A percentile compares a stretch with the other conserved stretches of the same genome.
These are phyloP conservation scores for Macrotrachela quadricornifera DNA, from an alignment of 1,140 invertebrate genomes.

Conservation along the genomic window DNA sequence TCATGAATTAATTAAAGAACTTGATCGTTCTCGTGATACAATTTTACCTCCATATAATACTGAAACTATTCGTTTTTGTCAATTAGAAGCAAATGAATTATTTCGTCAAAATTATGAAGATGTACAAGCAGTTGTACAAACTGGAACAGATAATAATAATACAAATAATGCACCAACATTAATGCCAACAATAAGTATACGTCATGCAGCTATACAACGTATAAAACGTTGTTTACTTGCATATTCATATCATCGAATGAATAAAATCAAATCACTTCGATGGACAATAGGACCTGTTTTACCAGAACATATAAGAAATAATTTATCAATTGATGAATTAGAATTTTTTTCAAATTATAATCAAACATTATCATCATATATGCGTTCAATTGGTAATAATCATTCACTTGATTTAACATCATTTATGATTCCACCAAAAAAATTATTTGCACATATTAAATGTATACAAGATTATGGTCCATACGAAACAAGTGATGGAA, in stretches of 20 bases:
- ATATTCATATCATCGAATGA: slow-evolving; percentile 60
- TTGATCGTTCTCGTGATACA: background rate
- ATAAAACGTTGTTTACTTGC: slow-evolving; percentile 70
- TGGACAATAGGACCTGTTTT: slow-evolving; percentile 81
- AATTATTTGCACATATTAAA: slow-evolving; percentile 46
- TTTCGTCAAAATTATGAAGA: slow-evolving; percentile 50
- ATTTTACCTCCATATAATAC: slow-evolving; percentile 14
- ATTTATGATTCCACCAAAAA: slow-evolving; percentile 71
- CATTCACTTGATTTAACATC: slow-evolving; percentile 61
- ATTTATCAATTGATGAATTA: background rate
- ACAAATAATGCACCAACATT: too few species aligned
- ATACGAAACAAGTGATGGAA: slow-evolving; percentile 74
- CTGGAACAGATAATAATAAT: slow-evolving; percentile 23
- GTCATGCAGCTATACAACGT: slow-evolving; percentile 59
- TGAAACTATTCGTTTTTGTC: slow-evolving; percentile 43
- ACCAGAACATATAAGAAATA: slow-evolving; percentile 1
- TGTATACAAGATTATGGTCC: slow-evolving; percentile 74
- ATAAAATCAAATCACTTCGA: slow-evolving; percentile 52
- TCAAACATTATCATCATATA: slow-evolving; percentile 54
- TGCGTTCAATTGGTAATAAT: slow-evolving; percentile 39
- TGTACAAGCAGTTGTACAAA: slow-evolving; percentile 37
- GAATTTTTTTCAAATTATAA: too few species aligned
- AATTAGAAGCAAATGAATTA: slow-evolving; percentile 51
- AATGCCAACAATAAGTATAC: slow-evolving; percentile 46
- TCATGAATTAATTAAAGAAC: too few species aligned